Evolutionary conservation across 2,888 invertebrate genomes (phyloP), one percentile per base, ranked within the genome.

Genomic region (Scelioninae gen. 1): DNA sequence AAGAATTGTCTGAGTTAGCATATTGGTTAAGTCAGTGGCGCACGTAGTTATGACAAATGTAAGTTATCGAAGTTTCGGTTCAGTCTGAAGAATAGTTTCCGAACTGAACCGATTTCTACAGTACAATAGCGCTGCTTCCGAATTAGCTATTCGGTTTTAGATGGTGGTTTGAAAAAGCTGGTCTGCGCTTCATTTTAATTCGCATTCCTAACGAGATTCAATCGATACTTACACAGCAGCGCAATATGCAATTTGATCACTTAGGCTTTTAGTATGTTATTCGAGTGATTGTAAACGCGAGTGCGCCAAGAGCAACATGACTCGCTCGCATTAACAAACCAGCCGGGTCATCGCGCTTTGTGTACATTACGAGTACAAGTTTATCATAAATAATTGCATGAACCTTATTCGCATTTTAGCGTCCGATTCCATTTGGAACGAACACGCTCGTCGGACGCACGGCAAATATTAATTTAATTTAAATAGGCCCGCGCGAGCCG

Each of bases 401-500:
- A 69, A 86, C 85, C 87, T 88, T 88, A 87, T 86, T 86, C 88
- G 87, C 86, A 86, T 88, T 89, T 90, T 87, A 86, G 83, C 88
- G 84, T 85, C 85, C 85, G 85, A 83, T 66, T 77, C 43, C 81
- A 84, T 83, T 84, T 47, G 85, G 55, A 55, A 51, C 75, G 68
- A 71, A 55, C 78, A 71, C 83, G 81, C 79, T 83, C 69, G 78
- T 65, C 53, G 82, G 79, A 85, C 81, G 85, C 86, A 85, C 84
- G 86, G 85, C 87, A 91, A 91, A 92, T 91, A 91, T 91, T 92
- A 91, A 91, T 91, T 91, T 88, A 90, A 91, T 90, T 91, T 88
- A 89, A 91, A 91, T 89, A 88, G 87, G 84, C 88, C 88, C 87
- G 83, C 84, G 82, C 77, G 84, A 81, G 40, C 23, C 77, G 71